Conservation (phyloP, 2,797 vertebrate genomes). For the Okamejei kenojei region DNA sequence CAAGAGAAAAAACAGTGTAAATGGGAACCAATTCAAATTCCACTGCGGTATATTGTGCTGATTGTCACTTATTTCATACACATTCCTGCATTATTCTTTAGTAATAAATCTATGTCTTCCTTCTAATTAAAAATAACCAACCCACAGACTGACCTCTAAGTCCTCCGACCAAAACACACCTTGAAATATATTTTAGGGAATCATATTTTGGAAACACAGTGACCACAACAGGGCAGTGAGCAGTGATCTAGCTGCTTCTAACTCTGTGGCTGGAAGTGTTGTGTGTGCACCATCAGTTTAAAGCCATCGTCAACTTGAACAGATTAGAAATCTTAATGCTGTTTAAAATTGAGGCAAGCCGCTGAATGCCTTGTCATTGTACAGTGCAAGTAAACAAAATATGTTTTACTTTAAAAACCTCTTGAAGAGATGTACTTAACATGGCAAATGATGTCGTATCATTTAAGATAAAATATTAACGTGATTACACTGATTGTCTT, state of each 20-base stretch:
- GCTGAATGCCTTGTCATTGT: background rate
- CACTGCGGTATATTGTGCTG: background rate
- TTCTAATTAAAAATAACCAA: background rate
- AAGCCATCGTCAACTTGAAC: background rate
- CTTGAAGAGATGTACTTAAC: background rate
- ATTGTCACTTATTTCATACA: background rate
- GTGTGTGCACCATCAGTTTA: background rate
- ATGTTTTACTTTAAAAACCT: background rate
- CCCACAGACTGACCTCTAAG: too few species aligned
- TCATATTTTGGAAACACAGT: background rate
- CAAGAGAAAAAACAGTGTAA: background rate
- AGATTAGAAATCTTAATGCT: background rate
- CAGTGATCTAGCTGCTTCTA: background rate
- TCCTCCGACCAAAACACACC: background rate
- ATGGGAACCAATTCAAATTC: background rate
- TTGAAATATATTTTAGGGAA: background rate
- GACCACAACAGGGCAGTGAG: background rate
- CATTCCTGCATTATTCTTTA: background rate
- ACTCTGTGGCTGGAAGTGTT: background rate
- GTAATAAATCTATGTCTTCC: background rate
- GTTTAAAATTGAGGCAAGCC: background rate
- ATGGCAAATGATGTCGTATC: background rate
- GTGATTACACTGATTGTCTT: background rate
- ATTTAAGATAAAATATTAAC: background rate
- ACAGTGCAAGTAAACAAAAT: background rate